A percentile compares a stretch with the other conserved stretches of the same genome.
Evolutionary conservation across 2,888 invertebrate genomes (phyloP).

Genomic region (Tetragnatha montana): DNA sequence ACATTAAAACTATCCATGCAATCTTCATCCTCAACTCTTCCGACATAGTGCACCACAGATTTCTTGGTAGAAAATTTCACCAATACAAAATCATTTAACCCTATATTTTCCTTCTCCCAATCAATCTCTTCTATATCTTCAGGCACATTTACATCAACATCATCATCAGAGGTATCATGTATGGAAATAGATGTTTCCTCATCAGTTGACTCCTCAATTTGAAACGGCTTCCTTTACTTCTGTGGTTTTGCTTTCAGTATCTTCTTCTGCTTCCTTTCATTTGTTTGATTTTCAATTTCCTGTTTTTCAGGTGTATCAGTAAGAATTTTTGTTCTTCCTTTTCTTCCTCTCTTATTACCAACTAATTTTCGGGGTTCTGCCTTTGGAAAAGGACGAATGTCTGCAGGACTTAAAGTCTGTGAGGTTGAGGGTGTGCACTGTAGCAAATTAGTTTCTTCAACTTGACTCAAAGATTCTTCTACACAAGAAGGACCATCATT

Average conservation of each 20-base stretch:
- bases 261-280: neutral
- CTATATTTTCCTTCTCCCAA: conserved; percentile 13
- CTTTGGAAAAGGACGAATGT: conserved; percentile 15
- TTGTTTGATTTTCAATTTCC: neutral
- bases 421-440: neutral
- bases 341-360: neutral
- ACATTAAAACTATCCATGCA: conserved; percentile 10
- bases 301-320: conserved; percentile 14
- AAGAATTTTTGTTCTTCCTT: conserved; percentile 15
- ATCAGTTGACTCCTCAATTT: conserved; percentile 4
- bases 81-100: conserved; percentile 32
- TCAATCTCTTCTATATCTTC: conserved; percentile 23
- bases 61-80: conserved; percentile 26
- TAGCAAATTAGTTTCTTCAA: conserved; percentile 1
- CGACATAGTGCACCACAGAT: conserved; percentile 18
- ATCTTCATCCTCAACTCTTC: neutral
- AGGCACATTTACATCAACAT: neutral
- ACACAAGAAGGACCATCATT: neutral
- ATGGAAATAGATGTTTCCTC: neutral
- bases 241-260: neutral
- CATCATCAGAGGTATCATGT: neutral
- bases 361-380: neutral
- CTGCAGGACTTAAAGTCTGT: neutral
- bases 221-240: neutral
- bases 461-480: neutral